Conservation (phyloP, 2,113 vertebrate genomes). For the Lophochroa leadbeateri region DNA sequence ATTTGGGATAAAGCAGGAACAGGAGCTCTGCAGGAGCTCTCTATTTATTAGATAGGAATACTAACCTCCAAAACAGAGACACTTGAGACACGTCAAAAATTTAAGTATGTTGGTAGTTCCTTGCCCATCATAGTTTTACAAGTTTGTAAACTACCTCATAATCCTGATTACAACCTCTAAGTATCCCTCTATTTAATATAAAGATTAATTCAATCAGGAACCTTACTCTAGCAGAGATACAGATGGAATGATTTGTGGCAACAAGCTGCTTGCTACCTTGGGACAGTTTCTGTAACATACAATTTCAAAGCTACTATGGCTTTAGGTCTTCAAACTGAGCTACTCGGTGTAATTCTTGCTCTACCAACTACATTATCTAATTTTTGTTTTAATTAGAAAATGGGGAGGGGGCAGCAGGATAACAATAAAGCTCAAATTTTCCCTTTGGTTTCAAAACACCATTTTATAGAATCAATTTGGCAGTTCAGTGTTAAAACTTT, state of each 20-base stretch:
- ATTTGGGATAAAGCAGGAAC: not conserved
- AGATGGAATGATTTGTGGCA: not conserved
- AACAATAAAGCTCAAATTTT: not conserved
- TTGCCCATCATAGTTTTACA: not conserved
- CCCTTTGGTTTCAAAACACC: conserved; percentile 4
- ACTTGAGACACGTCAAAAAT: not conserved
- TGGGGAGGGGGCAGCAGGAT: not conserved
- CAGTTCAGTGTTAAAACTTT: conserved; percentile 5
- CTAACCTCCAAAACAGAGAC: not conserved
- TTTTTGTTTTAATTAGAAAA: not conserved
- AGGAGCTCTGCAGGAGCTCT: not conserved
- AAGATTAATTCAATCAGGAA: not conserved
- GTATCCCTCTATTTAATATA: not conserved
- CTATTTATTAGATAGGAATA: not conserved
- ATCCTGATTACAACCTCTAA: not conserved
- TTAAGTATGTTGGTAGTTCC: not conserved
- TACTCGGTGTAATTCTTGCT: not conserved
- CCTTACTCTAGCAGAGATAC: not conserved
- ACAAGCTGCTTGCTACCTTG: not conserved
- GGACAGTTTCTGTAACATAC: not conserved
- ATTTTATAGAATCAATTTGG: conserved; percentile 21
- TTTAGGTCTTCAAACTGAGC: not conserved
- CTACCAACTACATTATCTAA: not conserved
- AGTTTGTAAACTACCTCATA: not conserved
- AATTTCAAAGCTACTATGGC: not conserved